phyloP scores from a whole-genome alignment of 2,113 vertebrate species.

The Verasper variegatus region DNA sequence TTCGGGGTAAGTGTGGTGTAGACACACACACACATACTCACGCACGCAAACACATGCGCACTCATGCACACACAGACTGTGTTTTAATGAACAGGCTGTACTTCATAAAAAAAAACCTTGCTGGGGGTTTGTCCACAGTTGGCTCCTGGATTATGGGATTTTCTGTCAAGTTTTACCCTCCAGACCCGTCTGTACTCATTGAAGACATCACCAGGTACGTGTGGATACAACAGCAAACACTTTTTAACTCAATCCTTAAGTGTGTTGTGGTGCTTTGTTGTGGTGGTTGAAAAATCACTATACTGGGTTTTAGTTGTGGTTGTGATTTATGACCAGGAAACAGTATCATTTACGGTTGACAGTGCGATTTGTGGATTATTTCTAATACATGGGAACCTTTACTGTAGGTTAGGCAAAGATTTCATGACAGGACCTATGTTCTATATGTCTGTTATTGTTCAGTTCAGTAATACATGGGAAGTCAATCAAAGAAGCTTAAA shows the following conservation, averaged over 20 bases:
- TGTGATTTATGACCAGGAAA: no score
- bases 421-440: background rate
- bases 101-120: background rate
- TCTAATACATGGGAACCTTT: background rate
- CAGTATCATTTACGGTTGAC: background rate
- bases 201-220: constrained; percentile 98
- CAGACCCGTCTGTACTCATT: constrained; percentile 95
- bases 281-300: no score
- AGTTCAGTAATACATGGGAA: background rate
- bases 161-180: constrained; percentile 98
- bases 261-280: no score
- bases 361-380: background rate
- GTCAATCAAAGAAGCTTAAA: no score
- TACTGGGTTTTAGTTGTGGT: no score
- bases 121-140: constrained; percentile 79
- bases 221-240: background rate
- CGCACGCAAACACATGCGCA: background rate
- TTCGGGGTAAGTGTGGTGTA: constrained; percentile 88
- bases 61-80: constrained; percentile 1
- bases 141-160: constrained; percentile 95
- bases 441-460: background rate
- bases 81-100: background rate
- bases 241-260: no score
- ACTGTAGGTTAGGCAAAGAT: background rate
- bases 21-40: constrained; percentile 6